phyloP scores from a whole-genome alignment of 2,888 invertebrate species.

The Caradrina kadenii region DNA sequence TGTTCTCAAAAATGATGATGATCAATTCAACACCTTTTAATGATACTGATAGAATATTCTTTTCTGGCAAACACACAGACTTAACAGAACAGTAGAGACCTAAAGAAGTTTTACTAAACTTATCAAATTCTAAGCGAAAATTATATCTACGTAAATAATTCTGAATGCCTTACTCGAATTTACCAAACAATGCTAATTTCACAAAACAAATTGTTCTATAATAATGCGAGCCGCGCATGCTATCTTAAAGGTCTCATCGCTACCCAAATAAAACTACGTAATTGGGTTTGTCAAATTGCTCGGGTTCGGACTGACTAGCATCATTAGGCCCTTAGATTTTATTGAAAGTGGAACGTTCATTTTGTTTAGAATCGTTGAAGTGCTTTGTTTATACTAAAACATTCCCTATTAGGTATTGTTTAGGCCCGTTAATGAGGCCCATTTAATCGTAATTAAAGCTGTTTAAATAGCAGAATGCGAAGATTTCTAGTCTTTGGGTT shows the following conservation, averaged over 20 bases:
- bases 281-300: slow-evolving; percentile 76
- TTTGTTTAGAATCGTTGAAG: slow-evolving; percentile 64
- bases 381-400: slow-evolving; percentile 62
- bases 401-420: slow-evolving; percentile 62
- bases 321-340: slow-evolving; percentile 73
- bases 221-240: slow-evolving; percentile 39
- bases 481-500: slow-evolving; percentile 43
- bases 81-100: neutral
- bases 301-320: slow-evolving; percentile 67
- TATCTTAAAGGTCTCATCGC: slow-evolving; percentile 63
- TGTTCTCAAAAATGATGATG: too few species aligned
- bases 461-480: slow-evolving; percentile 34
- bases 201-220: slow-evolving; percentile 51
- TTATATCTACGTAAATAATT: slow-evolving; percentile 23
- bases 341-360: slow-evolving; percentile 68
- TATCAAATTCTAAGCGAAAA: slow-evolving; percentile 7
- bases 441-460: slow-evolving; percentile 61
- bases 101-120: slow-evolving; percentile 4
- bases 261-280: slow-evolving; percentile 75
- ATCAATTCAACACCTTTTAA: too few species aligned
- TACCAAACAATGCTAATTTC: slow-evolving; percentile 50
- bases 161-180: slow-evolving; percentile 6
- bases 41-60: neutral
- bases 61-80: neutral
- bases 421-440: slow-evolving; percentile 53